Evolutionary conservation across 2,797 vertebrate species (phyloP).

Genomic region (Sebastes umbrosus): DNA sequence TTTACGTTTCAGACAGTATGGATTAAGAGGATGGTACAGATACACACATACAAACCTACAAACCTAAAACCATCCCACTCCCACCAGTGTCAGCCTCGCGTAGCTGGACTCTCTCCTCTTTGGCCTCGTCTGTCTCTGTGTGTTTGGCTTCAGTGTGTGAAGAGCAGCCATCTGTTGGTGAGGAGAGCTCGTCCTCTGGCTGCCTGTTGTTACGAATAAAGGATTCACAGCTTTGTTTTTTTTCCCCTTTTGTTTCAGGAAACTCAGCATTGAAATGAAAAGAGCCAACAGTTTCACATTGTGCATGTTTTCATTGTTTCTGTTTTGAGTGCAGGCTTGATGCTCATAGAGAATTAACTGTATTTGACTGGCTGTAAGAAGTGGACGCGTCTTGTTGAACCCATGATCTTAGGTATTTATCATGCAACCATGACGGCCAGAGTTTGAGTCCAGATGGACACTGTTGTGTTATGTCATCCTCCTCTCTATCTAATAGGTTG

Average conservation of each 20-base stretch:
- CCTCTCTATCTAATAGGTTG: no score
- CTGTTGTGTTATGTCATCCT: no score
- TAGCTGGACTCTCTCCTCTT: slow-evolving; percentile 30
- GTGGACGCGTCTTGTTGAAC: no score
- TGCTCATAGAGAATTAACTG: neutral
- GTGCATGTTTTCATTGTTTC: neutral
- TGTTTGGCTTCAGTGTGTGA: slow-evolving; percentile 50
- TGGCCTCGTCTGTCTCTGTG: slow-evolving; percentile 30
- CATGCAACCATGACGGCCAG: neutral
- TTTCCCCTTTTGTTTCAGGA: neutral
- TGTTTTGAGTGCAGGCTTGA: neutral
- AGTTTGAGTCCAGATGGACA: neutral
- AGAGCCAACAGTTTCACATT: neutral
- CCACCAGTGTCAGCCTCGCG: neutral
- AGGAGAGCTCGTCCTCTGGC: slow-evolving; percentile 63
- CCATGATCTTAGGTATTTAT: neutral
- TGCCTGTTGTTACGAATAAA: slow-evolving; percentile 51
- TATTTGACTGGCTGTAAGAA: neutral
- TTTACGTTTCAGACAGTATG: slow-evolving; percentile 1
- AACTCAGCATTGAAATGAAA: slow-evolving; percentile 6
- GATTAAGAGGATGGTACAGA: slow-evolving; percentile 1
- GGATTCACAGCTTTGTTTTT: neutral
- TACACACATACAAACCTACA: neutral
- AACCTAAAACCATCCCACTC: neutral
- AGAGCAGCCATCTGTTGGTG: slow-evolving; percentile 72